phyloP scores from a whole-genome alignment of 2,888 invertebrate species.

The Ennomos quercinarius region DNA sequence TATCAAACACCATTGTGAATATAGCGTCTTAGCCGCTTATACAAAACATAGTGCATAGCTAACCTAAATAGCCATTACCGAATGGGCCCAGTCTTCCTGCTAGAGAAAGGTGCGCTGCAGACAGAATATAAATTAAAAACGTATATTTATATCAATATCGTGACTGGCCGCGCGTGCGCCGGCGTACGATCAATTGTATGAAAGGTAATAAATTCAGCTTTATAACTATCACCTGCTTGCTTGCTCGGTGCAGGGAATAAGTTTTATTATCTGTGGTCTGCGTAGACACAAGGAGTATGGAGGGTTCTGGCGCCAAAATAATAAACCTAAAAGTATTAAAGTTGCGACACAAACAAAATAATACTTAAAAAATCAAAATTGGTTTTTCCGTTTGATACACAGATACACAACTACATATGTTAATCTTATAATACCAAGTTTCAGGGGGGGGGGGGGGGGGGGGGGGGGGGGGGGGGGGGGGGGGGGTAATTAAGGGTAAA shows the following conservation, averaged over 20 bases:
- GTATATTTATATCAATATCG: slow-evolving; percentile 40
- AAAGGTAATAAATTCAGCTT: slow-evolving; percentile 26
- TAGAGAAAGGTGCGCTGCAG: slow-evolving; percentile 34
- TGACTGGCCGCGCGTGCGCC: slow-evolving; percentile 35
- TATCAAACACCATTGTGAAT: too few relatives aligned
- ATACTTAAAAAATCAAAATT: too few relatives aligned
- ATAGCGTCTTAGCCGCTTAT: too few relatives aligned
- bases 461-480: too few relatives aligned
- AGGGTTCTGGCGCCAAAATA: too few relatives aligned
- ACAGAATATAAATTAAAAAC: slow-evolving; percentile 32
- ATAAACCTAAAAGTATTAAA: too few relatives aligned
- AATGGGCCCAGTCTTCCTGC: slow-evolving; percentile 25
- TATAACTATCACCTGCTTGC: slow-evolving; percentile 23
- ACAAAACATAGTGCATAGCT: slow-evolving; percentile 1
- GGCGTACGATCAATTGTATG: slow-evolving; percentile 29
- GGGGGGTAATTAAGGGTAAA: too few relatives aligned
- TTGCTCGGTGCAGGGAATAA: slow-evolving; percentile 10
- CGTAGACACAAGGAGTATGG: not conserved
- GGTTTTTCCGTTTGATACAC: too few relatives aligned
- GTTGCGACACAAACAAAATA: too few relatives aligned
- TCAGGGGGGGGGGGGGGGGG: too few relatives aligned
- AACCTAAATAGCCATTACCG: slow-evolving; percentile 25
- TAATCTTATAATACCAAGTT: too few relatives aligned
- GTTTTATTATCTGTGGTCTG: slow-evolving; percentile 5
- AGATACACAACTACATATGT: too few relatives aligned